These are phyloP conservation scores for Rhinoptilus africanus DNA, from an alignment of 2,113 vertebrate genomes.

Conservation along the genomic window DNA sequence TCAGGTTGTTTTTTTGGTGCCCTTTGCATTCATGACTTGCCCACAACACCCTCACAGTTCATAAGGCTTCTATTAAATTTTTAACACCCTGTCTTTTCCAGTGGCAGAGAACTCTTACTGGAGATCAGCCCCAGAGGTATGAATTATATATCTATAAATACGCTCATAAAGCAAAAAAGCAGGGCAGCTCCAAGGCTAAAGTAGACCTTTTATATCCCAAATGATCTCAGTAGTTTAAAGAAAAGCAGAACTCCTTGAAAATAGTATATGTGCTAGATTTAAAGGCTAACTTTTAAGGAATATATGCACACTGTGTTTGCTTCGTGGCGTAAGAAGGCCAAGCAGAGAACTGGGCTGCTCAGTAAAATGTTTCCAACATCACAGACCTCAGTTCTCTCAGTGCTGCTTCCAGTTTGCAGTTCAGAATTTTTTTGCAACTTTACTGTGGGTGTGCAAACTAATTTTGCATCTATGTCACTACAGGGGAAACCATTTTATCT, in stretches of 20 bases:
- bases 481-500: neutral
- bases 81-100: slow-evolving; percentile 65
- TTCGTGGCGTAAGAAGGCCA: neutral
- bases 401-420: neutral
- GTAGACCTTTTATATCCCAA: slow-evolving; percentile 69
- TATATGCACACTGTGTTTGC: neutral
- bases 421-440: neutral
- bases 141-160: slow-evolving; percentile 81
- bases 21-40: slow-evolving; percentile 38
- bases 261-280: slow-evolving; percentile 31
- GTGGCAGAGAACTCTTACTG: slow-evolving; percentile 65
- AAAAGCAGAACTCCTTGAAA: slow-evolving; percentile 56
- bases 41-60: slow-evolving; percentile 59
- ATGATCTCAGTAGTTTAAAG: slow-evolving; percentile 63
- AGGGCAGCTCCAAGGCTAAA: slow-evolving; percentile 68
- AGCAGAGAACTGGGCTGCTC: neutral
- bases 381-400: neutral
- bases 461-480: neutral
- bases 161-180: slow-evolving; percentile 67
- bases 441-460: neutral
- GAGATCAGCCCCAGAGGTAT: slow-evolving; percentile 70
- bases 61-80: slow-evolving; percentile 69
- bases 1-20: neutral
- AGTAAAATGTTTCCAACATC: neutral
- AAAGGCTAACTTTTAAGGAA: slow-evolving; percentile 57